phyloP scores from a whole-genome alignment of 1,140 invertebrate species.

The Cydia splendana region DNA sequence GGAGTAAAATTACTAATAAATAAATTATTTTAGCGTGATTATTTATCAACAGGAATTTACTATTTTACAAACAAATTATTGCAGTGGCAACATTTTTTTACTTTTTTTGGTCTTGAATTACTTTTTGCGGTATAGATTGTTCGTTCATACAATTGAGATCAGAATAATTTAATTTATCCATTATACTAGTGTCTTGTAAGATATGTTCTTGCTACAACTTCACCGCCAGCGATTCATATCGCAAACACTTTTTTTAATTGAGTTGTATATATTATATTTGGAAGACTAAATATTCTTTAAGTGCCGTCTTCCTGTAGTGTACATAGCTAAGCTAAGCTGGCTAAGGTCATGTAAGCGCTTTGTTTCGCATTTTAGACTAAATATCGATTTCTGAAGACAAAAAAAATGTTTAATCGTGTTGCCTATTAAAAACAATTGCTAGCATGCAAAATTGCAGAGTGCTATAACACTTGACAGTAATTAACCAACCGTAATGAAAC shows the following conservation, averaged over 20 bases:
- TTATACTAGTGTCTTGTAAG: not conserved
- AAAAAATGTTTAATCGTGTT: not conserved
- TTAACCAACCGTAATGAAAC: not conserved
- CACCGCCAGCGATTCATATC: not conserved
- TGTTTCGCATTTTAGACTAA: too few relatives aligned
- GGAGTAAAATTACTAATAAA: too few relatives aligned
- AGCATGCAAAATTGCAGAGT: not conserved
- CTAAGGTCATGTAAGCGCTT: not conserved
- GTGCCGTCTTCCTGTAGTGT: not conserved
- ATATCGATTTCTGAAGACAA: not conserved
- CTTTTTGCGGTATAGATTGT: too few relatives aligned
- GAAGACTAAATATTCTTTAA: not conserved
- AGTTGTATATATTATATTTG: not conserved
- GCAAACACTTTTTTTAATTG: not conserved
- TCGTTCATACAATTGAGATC: not conserved
- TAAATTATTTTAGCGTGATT: too few relatives aligned
- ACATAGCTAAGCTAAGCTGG: not conserved
- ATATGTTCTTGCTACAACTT: not conserved
- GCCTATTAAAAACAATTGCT: not conserved
- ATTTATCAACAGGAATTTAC: too few relatives aligned
- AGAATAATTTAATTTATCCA: not conserved
- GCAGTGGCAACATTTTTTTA: too few relatives aligned
- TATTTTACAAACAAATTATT: too few relatives aligned
- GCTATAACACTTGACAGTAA: not conserved
- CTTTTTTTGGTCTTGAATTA: too few relatives aligned